Conservation (phyloP, 2,113 vertebrate genomes). For the Spheniscus mendiculus region DNA sequence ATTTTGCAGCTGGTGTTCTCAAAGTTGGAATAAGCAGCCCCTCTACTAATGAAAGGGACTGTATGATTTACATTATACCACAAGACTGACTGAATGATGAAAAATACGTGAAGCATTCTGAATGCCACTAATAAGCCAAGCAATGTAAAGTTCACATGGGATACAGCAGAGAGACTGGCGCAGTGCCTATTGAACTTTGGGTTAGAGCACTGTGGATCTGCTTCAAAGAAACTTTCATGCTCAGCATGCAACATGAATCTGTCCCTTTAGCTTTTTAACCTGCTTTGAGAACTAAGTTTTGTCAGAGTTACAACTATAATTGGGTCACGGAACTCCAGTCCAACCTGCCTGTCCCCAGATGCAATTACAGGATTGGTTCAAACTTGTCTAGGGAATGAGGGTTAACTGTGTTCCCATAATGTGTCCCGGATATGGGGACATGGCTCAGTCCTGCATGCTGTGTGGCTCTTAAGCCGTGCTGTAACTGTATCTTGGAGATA, state of each 20-base stretch:
- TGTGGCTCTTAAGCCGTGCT: not conserved
- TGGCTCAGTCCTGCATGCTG: not conserved
- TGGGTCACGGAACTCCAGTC: not conserved
- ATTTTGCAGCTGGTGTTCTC: constrained; percentile 10
- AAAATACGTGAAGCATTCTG: not conserved
- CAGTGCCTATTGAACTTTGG: not conserved
- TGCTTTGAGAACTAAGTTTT: not conserved
- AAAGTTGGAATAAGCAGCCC: constrained; percentile 10
- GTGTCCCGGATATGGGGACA: not conserved
- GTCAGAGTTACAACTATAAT: not conserved
- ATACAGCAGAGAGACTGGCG: not conserved
- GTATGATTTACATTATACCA: not conserved
- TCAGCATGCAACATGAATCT: not conserved
- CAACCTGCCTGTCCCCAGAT: not conserved
- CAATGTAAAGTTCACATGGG: not conserved
- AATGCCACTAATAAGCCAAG: constrained; percentile 9
- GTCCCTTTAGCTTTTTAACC: constrained; percentile 26
- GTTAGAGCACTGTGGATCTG: not conserved
- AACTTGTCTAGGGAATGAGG: not conserved
- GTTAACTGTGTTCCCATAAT: not conserved
- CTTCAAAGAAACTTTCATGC: constrained; percentile 5
- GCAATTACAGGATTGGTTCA: not conserved
- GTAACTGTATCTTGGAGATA: not conserved
- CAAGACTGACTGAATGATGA: not conserved
- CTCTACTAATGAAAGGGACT: not conserved